Evolutionary conservation across 2,888 invertebrate species (phyloP), one percentile per base, ranked within the genome.

Genomic region (Metellina segmentata): DNA sequence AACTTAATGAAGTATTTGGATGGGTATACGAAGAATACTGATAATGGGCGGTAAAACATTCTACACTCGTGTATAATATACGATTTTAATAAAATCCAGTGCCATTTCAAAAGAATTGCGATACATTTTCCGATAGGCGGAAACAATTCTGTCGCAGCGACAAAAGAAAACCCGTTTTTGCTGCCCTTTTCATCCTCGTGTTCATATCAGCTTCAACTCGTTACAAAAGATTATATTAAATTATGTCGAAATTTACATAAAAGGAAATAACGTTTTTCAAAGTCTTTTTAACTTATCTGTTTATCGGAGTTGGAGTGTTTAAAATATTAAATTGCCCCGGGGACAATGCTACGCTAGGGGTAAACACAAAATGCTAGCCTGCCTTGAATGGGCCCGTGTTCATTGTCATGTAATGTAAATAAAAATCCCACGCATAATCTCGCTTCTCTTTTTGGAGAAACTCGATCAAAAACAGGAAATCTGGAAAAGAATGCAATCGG

Each of bases 391-490:
- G 13, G n/a, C 48, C 70, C 61, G n/a, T 20, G 49, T 51, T 20
- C 52, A 51, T 71, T 52, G 82, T 82, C 71, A 51, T 51, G 71
- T 52, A 72, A 82, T 72, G 72, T 51, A 82, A 71, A 51, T 51
- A 82, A 71, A 51, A 82, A 82, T 77, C 52, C 51, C 51, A 11
- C 51, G n/a, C 52, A 77, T 77, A 77, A 77, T 77, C 77, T 77
- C 51, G 20, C 9, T 83, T 83, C 61, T 81, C n/a, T 49, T 20
- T 34, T 61, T 34, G 4, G 48, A 34, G 75, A 69, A 69, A 85
- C 85, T 85, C 69, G 85, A 77, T 85, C 85, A 85, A 78, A 85
- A 77, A 77, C 77, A 77, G 77, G 77, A 85, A 85, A 69, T 77
- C 69, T 13, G 77, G 19, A 75, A 78, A 70, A 78, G 78, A 86